A percentile compares a stretch with the other conserved stretches of the same genome.
phyloP scores from a whole-genome alignment of 37 sponge, comb jelly and placozoan genomes.

The Sycon ciliatum region DNA sequence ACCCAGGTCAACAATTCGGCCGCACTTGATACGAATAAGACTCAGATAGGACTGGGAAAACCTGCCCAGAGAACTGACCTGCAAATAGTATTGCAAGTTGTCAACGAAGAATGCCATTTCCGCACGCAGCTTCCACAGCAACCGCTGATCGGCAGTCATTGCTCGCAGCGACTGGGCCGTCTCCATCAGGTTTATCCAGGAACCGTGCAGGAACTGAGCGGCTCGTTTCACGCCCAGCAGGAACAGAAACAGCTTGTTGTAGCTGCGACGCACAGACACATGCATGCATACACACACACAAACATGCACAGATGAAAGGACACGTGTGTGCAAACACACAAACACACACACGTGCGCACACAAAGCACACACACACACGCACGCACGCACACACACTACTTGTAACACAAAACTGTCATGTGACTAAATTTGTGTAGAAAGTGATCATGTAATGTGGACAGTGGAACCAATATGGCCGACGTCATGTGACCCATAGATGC shows the following conservation, averaged over 20 bases:
- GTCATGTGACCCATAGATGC: background rate
- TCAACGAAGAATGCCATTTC: conserved; percentile 89
- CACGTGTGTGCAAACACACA: background rate
- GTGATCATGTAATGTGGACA: no score
- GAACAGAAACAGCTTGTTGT: conserved; percentile 69
- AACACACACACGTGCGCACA: no score
- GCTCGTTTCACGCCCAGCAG: conserved; percentile 55
- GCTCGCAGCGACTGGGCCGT: conserved; percentile 12
- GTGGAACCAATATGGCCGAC: no score
- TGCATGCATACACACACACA: no score
- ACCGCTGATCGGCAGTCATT: no score
- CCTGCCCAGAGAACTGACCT: conserved; percentile 43
- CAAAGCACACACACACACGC: no score
- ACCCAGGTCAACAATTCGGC: background rate
- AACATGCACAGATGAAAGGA: background rate
- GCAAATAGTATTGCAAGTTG: conserved; percentile 93
- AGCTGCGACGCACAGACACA: conserved; percentile 37
- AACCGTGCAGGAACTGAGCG: conserved; percentile 63
- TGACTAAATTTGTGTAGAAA: no score
- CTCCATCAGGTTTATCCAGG: conserved; percentile 69
- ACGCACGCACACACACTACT: no score
- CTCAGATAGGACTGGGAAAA: no score
- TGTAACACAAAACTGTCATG: no score
- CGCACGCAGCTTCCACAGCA: conserved; percentile 60
- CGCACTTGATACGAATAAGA: no score